phyloP scores from a whole-genome alignment of 2,113 vertebrate genomes.

The Delphinus delphis region DNA sequence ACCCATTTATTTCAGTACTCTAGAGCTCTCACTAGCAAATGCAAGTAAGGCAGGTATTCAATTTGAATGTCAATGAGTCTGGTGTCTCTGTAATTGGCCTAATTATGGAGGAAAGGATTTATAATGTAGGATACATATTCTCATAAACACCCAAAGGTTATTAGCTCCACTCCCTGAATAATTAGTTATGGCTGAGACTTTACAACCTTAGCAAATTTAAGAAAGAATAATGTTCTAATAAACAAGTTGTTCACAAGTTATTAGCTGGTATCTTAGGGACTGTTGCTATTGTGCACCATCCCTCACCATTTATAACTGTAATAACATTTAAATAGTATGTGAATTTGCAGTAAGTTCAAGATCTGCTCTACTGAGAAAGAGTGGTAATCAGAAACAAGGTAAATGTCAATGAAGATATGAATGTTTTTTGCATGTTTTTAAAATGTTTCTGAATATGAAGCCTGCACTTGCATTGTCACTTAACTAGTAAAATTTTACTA shows the following conservation, averaged over 20 bases:
- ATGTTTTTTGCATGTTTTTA: neutral
- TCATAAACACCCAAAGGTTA: constrained; percentile 48
- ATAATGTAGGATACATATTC: constrained; percentile 42
- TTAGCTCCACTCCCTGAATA: constrained; percentile 43
- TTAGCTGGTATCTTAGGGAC: constrained; percentile 42
- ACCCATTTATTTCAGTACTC: constrained; percentile 26
- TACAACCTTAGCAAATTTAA: constrained; percentile 46
- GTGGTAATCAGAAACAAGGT: neutral
- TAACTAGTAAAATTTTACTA: neutral
- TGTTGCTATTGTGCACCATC: neutral
- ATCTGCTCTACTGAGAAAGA: neutral
- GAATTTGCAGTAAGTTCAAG: neutral
- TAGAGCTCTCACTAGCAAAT: neutral
- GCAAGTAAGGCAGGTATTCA: constrained; percentile 30
- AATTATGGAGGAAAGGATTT: constrained; percentile 61
- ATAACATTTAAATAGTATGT: neutral
- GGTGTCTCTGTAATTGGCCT: constrained; percentile 53
- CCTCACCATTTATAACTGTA: neutral
- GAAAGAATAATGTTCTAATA: constrained; percentile 48
- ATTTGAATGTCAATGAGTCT: constrained; percentile 48
- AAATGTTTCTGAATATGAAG: neutral
- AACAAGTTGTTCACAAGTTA: constrained; percentile 51
- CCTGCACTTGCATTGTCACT: neutral
- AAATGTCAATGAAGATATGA: neutral
- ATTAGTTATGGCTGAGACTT: constrained; percentile 25